A percentile compares a stretch with the other conserved stretches of the same genome.
phyloP scores from a whole-genome alignment of 2,113 vertebrate species.

The Asarcornis scutulata region DNA sequence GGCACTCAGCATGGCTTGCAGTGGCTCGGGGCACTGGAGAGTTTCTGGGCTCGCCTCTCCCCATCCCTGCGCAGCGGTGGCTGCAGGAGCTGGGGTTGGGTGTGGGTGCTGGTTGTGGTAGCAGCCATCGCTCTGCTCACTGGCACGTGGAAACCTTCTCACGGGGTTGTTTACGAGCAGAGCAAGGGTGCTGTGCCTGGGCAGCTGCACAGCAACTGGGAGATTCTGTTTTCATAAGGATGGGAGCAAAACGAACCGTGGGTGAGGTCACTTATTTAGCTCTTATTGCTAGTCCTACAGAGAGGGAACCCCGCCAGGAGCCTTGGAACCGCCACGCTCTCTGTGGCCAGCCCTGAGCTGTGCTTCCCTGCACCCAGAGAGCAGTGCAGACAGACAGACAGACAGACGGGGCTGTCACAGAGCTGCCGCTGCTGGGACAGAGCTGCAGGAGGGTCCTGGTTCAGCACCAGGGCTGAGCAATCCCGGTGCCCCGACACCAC shows the following conservation, averaged over 20 bases:
- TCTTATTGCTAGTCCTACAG: neutral
- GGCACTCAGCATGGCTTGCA: neutral
- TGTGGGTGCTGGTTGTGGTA: fast-evolving
- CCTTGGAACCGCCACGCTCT: neutral
- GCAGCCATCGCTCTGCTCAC: neutral
- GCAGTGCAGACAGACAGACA: neutral
- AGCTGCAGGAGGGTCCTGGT: too few relatives aligned
- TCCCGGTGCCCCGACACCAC: fast-evolving
- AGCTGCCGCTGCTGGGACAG: fast-evolving
- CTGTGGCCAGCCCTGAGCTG: neutral
- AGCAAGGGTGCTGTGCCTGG: fast-evolving
- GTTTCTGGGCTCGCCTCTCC: neutral
- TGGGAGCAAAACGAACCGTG: fast-evolving
- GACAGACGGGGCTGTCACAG: fast-evolving
- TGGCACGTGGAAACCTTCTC: neutral
- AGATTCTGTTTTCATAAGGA: neutral
- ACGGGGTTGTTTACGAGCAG: neutral
- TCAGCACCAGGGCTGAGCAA: neutral
- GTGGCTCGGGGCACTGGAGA: neutral
- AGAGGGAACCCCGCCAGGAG: neutral
- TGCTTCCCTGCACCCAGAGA: neutral
- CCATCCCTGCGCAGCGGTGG: neutral
- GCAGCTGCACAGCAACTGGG: fast-evolving
- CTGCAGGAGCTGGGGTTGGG: neutral
- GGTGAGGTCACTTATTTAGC: neutral